Base-by-base conservation (phyloP, 2,888 invertebrate species). In the Argyresthia goedartella region DNA sequence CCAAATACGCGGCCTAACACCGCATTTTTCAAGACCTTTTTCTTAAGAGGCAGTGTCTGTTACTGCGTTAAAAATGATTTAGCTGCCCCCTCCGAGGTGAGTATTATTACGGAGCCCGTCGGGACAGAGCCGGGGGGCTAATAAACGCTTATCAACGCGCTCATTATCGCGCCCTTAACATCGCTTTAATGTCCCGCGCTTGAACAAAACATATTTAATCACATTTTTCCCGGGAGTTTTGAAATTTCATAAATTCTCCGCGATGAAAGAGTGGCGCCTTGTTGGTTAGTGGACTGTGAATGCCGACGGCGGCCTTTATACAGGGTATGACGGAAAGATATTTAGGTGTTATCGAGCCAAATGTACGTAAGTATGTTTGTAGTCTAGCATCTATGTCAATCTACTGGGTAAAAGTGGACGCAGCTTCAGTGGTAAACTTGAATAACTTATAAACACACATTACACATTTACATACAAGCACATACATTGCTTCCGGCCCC, bases 151-250 rank as follows among this genome's bases (percentile, higher is more conserved):
- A 86, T 87, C 87, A 86, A 81, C 81, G 77, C 76, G 72, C 84
- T 84, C 85, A 87, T 87, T 87, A 87, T 87, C 86, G 82, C 86
- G 85, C 87, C 87, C 87, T 87, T 85, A 87, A 84, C 87, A 81
- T 85, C 84, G 77, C 81, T 82, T 87, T 85, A 87, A 86, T 87
- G 86, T 85, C 82, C 81, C 81, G 81, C 84, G 81, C 77, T 85
- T 82, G 86, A 87, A 87, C 87, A 87, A 87, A 87, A 87, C 87
- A 87, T 87, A 87, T 87, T 87, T 87, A 87, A 87, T 87, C 86
- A 79, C 81, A 85, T 84, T 87, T 87, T 84, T 75, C 71, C 71
- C 71, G 66, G 64, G 61, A 50, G 46, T 84, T 86, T 85, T 79
- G 71, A 75, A 84, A 81, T 82, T 85, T 82, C 74, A 79, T 79